Evolutionary conservation across 2,888 invertebrate genomes (phyloP), one percentile per base, ranked within the genome.

Genomic region (Gnatocerus cornutus): DNA sequence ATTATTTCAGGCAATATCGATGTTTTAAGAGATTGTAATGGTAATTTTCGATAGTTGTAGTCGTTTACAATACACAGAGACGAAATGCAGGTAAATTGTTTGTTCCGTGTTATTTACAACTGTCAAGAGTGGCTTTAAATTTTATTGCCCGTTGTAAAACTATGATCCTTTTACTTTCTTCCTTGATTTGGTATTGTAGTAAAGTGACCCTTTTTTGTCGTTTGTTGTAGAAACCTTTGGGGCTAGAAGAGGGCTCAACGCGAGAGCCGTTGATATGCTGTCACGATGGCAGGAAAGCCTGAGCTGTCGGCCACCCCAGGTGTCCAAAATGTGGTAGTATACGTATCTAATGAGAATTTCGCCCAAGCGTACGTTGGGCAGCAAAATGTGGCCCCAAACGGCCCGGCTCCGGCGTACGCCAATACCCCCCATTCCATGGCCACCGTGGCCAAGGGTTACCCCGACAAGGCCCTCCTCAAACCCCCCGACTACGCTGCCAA

Each of bases 211-310:
- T 65, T 67, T 41, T 21, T 68, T 59, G 33, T 59, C 29, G 37
- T 3, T 29, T 29, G 16, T 50, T 29, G 10, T 50, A 21, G 48
- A 50, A 76, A 80, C 75, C 77, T 78, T 82, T 82, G 80, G 80
- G 80, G 79, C 77, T 85, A 80, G 80, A 80, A 80, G 77, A 78
- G 79, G 82, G 84, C 84, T 84, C 86, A 86, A 84, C 81, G 84
- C 83, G 85, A 85, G 86, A 85, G 86, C 87, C 89, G 89, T 90
- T 91, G 21, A 21, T 21, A 91, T 90, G 89, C 88, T 88, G 88
- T 87, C 88, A 90, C 89, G 87, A 92, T 88, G 88, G 90, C 91
- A 87, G 90, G 90, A 88, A 91, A 92, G 91, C 90, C 91, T 91
- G 91, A 91, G 87, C 89, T 90, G 86, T 87, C 89, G 86, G 88